Evolutionary conservation across 1,140 invertebrate genomes (phyloP).

Genomic region (Pseudoatta argentina): DNA sequence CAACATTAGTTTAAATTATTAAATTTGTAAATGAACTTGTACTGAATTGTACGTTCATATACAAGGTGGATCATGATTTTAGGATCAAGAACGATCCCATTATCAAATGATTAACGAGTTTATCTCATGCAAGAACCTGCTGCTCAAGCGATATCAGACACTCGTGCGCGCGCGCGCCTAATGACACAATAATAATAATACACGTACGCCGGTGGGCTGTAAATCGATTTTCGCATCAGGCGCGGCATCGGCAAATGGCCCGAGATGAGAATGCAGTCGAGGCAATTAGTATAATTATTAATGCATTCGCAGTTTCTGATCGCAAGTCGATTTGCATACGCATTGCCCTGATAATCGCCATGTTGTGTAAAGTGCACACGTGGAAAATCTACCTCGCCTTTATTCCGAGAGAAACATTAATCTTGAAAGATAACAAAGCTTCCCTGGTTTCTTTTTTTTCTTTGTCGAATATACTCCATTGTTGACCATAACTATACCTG

Average conservation of each 20-base stretch:
- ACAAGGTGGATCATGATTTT: background rate
- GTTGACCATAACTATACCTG: constrained; percentile 36
- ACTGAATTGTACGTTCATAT: background rate
- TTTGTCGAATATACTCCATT: background rate
- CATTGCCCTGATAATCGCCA: constrained; percentile 32
- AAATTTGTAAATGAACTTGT: constrained; percentile 1
- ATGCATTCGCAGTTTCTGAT: constrained; percentile 61
- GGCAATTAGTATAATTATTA: constrained; percentile 62
- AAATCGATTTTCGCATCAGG: constrained; percentile 55
- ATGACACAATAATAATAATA: constrained; percentile 46
- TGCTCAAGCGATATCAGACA: constrained; percentile 5
- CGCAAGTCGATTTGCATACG: constrained; percentile 42
- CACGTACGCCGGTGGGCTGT: constrained; percentile 2
- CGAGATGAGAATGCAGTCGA: constrained; percentile 40
- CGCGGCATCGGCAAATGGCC: constrained; percentile 32
- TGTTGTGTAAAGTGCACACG: background rate
- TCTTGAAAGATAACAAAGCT: background rate
- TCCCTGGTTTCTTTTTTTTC: background rate
- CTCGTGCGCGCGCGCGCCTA: constrained; percentile 15
- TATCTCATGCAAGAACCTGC: constrained; percentile 51
- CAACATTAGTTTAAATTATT: background rate
- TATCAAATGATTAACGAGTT: constrained; percentile 58
- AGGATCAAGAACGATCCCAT: constrained; percentile 49
- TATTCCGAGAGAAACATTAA: background rate
- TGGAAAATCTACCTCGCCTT: background rate